phyloP scores from a whole-genome alignment of 1,140 invertebrate species.

The Samia ricini region DNA sequence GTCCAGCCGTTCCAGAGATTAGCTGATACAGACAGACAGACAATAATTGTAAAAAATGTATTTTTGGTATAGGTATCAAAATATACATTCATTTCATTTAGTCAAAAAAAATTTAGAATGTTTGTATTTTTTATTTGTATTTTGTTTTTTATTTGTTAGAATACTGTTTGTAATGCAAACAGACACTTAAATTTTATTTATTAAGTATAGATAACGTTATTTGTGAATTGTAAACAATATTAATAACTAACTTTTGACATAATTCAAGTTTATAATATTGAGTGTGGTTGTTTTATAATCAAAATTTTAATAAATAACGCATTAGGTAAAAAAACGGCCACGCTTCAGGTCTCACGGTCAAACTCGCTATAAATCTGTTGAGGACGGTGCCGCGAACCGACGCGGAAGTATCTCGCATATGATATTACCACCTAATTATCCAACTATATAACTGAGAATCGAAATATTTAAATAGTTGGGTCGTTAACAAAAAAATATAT shows the following conservation, averaged over 20 bases:
- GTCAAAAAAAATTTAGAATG: too few relatives aligned
- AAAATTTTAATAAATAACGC: constrained; percentile 74
- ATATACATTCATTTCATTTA: too few relatives aligned
- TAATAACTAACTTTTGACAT: constrained; percentile 51
- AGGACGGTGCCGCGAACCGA: constrained; percentile 39
- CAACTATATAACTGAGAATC: constrained; percentile 26
- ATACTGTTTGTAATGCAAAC: too few relatives aligned
- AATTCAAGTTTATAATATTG: constrained; percentile 47
- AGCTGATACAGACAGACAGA: too few relatives aligned
- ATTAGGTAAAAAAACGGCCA: constrained; percentile 72
- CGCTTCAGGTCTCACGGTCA: constrained; percentile 71
- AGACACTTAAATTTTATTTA: too few relatives aligned
- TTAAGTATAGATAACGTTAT: constrained; percentile 22
- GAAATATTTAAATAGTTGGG: constrained; percentile 28
- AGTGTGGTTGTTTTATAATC: constrained; percentile 61
- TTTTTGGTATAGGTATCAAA: too few relatives aligned
- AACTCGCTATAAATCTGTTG: constrained; percentile 70
- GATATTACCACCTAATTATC: constrained; percentile 39
- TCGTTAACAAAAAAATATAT: constrained; percentile 4
- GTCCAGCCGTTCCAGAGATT: too few relatives aligned
- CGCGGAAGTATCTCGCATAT: constrained; percentile 42
- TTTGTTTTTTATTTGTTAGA: too few relatives aligned
- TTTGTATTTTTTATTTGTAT: too few relatives aligned
- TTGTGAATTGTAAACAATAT: constrained; percentile 38
- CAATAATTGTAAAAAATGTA: too few relatives aligned